Base-by-base conservation (phyloP, 2,113 vertebrate species). In the cat (Felis catus) region DNA sequence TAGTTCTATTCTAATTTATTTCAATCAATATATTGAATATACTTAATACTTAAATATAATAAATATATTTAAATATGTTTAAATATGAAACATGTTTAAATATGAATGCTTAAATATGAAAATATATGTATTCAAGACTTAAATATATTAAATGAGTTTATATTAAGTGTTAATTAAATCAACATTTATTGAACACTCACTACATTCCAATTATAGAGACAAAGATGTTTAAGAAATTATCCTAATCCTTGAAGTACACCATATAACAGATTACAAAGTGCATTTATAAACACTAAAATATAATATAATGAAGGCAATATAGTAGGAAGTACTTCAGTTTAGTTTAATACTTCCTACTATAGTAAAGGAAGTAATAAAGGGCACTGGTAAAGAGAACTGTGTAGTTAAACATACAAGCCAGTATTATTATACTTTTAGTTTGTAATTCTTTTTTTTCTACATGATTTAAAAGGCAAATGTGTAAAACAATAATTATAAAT, bases 171-270 rank as follows among this genome's bases (percentile, higher is more conserved):
- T 93, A 78, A 92, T 89, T 92, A 81, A 92, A 90, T 58, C 18
- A 87, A 65, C 31, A 88, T 65, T 94, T 84, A 88, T 31, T 91
- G 41, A 96, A 55, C 23, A 89, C 10, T 55, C 31, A 84, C 5
- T 73, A 74, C 29, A 29, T 78, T 80, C 23, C 19, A 87, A 84
- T 51, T 95, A 23, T 15, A 90, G 51, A 78, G 15, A 92, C 5
- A 90, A 95, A 87, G 76, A 91, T 71, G n/a, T 39, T 94, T 95
- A 88, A 91, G 61, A 96, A 91, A 91, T 25, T 95, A 53, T 65
- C n/a, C 39, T 79, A 51, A 89, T 89, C 78, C 41, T 95, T 68
- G 33, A 70, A 16, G 12, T 84, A 74, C 13, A 91, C 45, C 36
- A 91, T 36, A 18, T 80, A 87, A 91, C 15, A 86, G 7, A 85